Base-by-base conservation (phyloP, 2,797 vertebrate species). In the Crypturellus tataupa region DNA sequence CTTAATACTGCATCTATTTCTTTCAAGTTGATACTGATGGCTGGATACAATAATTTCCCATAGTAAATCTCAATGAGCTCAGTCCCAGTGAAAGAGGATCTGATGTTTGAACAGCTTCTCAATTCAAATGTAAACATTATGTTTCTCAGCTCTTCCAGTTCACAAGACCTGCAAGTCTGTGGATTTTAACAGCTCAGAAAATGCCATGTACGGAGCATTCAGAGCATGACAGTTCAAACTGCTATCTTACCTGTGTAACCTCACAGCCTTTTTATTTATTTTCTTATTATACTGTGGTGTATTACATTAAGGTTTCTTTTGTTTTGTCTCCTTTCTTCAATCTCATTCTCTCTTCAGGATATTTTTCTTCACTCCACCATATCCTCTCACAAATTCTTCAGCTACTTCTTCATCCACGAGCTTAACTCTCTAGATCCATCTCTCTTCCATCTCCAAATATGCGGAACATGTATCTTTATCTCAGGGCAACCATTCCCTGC, bases 381-480 rank as follows among this genome's bases (percentile, higher is more conserved):
- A n/a, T 12, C 9, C 18, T 53, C 6, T 55, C 21, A 42, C 37
- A 59, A 60, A 40, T 77, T 77, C 37, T 46, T 3, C 39, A 7
- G 14, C 20, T 69, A 8, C 20, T 11, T 46, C 18, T 89, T 88
- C 59, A 68, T 0, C 4, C 37, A 33, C 12, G 12, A 73, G 70
- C 14, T 42, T 9, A 17, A 3, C 6, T 88, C 46, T 39, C 12
- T 47, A 29, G 4, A n/a, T 31, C 3, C 20, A 25, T 51, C 11
- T 31, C 23, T 58, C 12, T 40, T 80, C 72, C 2, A 1, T 10
- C 13, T 70, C 9, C 4, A 6, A 25, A 7, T 33, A 37, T 56
- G 4, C 18, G 51, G 35, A 73, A 49, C 8, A 1, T 40, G 5
- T 4, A 56, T 2, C 8, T 33, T 1, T 5, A 15, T 8, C 31